phyloP scores from a whole-genome alignment of 2,113 vertebrate genomes.

The Nettapus auritus region DNA sequence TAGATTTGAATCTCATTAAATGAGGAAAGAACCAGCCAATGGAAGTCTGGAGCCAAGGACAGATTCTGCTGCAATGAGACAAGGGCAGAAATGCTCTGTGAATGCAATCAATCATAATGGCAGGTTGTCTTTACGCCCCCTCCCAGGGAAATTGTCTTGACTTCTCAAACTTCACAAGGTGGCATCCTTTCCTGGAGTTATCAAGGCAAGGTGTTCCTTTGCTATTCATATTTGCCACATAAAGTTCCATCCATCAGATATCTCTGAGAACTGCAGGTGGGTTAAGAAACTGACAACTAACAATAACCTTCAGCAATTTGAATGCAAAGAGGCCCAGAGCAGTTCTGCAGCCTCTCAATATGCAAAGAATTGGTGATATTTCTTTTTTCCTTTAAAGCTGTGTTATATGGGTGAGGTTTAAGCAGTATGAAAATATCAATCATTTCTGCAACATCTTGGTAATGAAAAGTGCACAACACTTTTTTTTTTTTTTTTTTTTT shows the following conservation, averaged over 20 bases:
- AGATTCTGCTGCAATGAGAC: neutral
- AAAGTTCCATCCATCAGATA: neutral
- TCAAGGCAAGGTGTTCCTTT: neutral
- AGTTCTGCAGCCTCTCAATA: neutral
- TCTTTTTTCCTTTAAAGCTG: neutral
- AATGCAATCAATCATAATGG: neutral
- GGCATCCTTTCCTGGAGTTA: neutral
- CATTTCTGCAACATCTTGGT: neutral
- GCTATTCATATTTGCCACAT: neutral
- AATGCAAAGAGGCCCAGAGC: neutral
- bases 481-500: neutral
- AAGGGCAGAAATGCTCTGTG: neutral
- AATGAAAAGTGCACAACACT: neutral
- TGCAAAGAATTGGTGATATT: neutral
- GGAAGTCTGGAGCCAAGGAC: neutral
- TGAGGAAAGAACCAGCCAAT: neutral
- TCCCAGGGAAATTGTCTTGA: neutral
- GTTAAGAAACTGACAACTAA: constrained; percentile 12
- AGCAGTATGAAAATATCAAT: neutral
- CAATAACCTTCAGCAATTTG: neutral
- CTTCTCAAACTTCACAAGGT: neutral
- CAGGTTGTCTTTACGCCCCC: neutral
- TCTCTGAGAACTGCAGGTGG: neutral
- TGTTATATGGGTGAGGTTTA: neutral
- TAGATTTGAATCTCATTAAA: neutral